A percentile compares a stretch with the other conserved stretches of the same genome.
phyloP scores from a whole-genome alignment of 2,888 invertebrate species.

The Ecliptopera silaceata region DNA sequence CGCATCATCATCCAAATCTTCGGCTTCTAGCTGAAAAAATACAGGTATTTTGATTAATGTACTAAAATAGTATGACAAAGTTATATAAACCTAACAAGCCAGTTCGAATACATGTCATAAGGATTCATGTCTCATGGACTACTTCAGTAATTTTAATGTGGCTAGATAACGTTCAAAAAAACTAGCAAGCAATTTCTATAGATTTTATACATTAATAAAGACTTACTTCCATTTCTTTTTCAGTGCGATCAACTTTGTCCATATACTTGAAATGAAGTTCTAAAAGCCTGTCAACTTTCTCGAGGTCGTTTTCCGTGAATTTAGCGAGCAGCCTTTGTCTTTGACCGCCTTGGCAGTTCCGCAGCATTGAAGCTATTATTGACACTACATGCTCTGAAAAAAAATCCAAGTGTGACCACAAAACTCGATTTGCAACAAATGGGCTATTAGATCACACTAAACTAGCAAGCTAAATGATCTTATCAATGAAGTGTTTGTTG shows the following conservation, averaged over 20 bases:
- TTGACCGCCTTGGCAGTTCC: conserved; percentile 95
- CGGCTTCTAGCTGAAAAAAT: conserved; percentile 74
- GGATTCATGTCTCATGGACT: no score
- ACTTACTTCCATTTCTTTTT: conserved; percentile 87
- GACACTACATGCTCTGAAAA: conserved; percentile 94
- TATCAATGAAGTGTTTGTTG: no score
- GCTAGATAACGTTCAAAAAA: no score
- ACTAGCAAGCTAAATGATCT: no score
- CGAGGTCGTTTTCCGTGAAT: conserved; percentile 98
- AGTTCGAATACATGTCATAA: no score
- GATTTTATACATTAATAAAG: no score
- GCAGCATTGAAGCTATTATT: conserved; percentile 95
- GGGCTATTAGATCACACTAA: no score
- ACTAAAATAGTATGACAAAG: no score
- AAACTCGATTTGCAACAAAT: neutral
- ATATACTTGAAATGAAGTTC: conserved; percentile 98
- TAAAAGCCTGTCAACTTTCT: conserved; percentile 97
- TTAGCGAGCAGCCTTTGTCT: conserved; percentile 95
- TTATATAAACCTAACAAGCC: no score
- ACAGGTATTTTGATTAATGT: no score
- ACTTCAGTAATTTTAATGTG: no score
- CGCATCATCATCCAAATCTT: conserved; percentile 91
- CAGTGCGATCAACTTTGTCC: conserved; percentile 94
- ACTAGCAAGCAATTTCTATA: no score
- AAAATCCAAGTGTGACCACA: neutral